A percentile compares a stretch with the other conserved stretches of the same genome.
phyloP scores from a whole-genome alignment of 2,113 vertebrate species.

The Gnathonemus echidnorhynchus region DNA sequence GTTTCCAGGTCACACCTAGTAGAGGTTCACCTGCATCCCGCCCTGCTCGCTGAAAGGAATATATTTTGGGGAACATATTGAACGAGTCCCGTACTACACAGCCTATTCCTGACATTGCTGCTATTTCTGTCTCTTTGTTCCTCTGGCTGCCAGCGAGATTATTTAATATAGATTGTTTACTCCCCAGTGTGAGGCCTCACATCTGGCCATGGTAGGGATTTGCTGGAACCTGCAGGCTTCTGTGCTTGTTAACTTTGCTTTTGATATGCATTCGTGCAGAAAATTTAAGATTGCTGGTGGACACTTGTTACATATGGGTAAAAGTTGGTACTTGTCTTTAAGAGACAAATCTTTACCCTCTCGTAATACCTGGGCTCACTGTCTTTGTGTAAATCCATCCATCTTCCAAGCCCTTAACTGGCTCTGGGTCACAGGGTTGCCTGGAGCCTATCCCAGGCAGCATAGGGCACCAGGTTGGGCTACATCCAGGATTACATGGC shows the following conservation, averaged over 20 bases:
- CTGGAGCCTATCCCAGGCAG: not conserved
- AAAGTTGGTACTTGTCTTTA: not conserved
- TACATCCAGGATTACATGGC: not conserved
- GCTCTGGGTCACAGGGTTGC: not conserved
- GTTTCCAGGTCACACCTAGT: not conserved
- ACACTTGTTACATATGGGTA: not conserved
- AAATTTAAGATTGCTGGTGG: not conserved
- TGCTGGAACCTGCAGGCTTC: not conserved
- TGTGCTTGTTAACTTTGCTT: not conserved
- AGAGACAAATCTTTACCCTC: not conserved
- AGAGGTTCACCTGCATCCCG: slow-evolving; percentile 13
- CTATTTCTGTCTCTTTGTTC: slow-evolving; percentile 47
- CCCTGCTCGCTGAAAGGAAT: slow-evolving; percentile 31
- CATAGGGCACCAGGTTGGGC: not conserved
- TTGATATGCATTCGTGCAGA: not conserved
- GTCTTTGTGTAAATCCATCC: not conserved
- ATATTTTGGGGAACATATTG: slow-evolving; percentile 21
- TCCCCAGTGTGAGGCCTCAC: slow-evolving; percentile 11
- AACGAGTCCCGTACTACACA: slow-evolving; percentile 10
- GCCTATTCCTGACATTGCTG: slow-evolving; percentile 38
- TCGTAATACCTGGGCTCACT: not conserved
- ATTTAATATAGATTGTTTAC: slow-evolving; percentile 41
- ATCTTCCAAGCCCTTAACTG: not conserved
- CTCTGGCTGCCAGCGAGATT: slow-evolving; percentile 36
- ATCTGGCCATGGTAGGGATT: not conserved